Conservation (phyloP, 2,888 invertebrate species). For the Deilephila porcellus region DNA sequence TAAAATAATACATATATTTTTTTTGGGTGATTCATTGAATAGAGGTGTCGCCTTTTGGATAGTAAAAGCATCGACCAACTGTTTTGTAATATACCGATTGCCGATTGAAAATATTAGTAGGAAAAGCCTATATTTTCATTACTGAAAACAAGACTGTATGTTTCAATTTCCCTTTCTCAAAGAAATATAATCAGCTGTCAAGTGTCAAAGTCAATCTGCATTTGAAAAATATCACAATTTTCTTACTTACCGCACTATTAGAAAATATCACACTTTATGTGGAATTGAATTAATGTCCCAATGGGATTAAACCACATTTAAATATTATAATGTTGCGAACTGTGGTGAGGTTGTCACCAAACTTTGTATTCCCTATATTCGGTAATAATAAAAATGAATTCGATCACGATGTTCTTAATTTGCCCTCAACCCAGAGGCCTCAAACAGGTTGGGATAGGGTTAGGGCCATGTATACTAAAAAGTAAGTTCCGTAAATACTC, state of each 20-base stretch:
- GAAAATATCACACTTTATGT: neutral
- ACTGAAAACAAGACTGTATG: too few relatives aligned
- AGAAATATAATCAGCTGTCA: too few relatives aligned
- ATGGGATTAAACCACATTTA: slow-evolving; percentile 7
- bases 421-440: slow-evolving; percentile 35
- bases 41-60: too few relatives aligned
- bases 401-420: slow-evolving; percentile 56
- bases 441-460: slow-evolving; percentile 80
- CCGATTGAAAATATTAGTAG: too few relatives aligned
- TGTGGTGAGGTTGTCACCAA: slow-evolving; percentile 61
- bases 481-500: slow-evolving; percentile 61
- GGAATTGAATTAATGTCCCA: neutral
- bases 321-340: slow-evolving; percentile 57
- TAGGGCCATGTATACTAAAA: slow-evolving; percentile 73
- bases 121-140: too few relatives aligned
- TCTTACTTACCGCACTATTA: neutral
- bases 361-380: slow-evolving; percentile 60
- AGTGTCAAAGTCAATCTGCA: too few relatives aligned
- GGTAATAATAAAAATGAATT: slow-evolving; percentile 44
- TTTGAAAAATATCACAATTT: too few relatives aligned
- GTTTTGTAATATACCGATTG: too few relatives aligned
- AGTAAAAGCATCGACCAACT: too few relatives aligned
- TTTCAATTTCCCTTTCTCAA: too few relatives aligned
- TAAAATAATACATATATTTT: too few relatives aligned
- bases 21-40: too few relatives aligned